Evolutionary conservation across 35 echinoderm and acorn worm genomes (phyloP), one percentile per base, ranked within the genome.

Genomic region (Ophioderma brevispina): DNA sequence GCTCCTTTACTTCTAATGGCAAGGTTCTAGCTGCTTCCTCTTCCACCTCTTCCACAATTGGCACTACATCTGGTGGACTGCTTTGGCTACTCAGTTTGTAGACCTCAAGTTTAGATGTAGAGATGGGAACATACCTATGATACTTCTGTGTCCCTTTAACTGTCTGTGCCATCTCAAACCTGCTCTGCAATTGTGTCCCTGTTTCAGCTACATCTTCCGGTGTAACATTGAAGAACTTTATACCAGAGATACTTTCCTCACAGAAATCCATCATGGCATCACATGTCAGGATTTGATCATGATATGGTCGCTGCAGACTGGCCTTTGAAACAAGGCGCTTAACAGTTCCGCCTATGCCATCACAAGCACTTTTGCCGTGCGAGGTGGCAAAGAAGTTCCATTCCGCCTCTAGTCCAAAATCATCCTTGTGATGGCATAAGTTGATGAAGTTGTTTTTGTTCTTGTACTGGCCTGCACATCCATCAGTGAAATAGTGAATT

Each of bases 381-480:
- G 76, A 80, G 2, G 91, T 92, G 1, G 83, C 91, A 87, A 87
- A 92, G 37, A 87, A 92, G 55, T 87, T 87, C 87, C 87, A 80
- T 4, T 55, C 77, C 19, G 87, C 77, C 17, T 36, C 13, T 35
- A 79, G 25, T 39, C 34, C 31, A 79, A 79, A 79, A 79, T 79
- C 78, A 2, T 79, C 78, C 4, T 79, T 35, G 32, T 79, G 78
- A 25, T 30, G 28, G 46, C 84, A 87, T 18, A 87, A 52, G 35
- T 92, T 88, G 25, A 80, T 39, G 80, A 94, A 93, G 49, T 85
- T 86, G 32, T 83, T 23, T 25, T 84, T 76, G 36, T 83, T 89
- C 82, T 88, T 94, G 43, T 94, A 94, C 30, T 94, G 86, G 2
- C 80, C 92, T 33, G 80, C 80, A 80, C 86, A 94, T 1, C 92